Evolutionary conservation across 2,888 invertebrate species (phyloP).

Genomic region (Villa cingulata): DNA sequence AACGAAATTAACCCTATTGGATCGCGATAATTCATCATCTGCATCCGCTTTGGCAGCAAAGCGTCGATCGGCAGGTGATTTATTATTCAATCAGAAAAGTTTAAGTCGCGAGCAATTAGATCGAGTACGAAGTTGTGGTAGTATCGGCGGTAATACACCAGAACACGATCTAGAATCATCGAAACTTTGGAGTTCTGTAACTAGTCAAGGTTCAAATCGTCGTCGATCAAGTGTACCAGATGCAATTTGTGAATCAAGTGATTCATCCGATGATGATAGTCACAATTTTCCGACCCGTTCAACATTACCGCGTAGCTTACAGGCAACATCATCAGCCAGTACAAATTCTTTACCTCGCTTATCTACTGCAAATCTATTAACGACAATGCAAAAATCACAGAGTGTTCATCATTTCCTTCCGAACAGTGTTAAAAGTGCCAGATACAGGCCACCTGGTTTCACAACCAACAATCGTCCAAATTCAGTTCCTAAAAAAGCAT

Average conservation of each 20-base stretch:
- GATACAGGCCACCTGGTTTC: constrained; percentile 75
- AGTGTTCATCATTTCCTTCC: constrained; percentile 46
- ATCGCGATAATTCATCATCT: constrained; percentile 49
- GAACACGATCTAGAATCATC: constrained; percentile 29
- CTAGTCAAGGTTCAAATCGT: constrained; percentile 25
- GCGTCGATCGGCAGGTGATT: constrained; percentile 69
- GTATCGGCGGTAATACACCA: constrained; percentile 54
- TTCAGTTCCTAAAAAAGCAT: constrained; percentile 53
- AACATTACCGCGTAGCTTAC: constrained; percentile 50
- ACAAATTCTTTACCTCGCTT: constrained; percentile 69
- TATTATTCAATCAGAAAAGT: constrained; percentile 65
- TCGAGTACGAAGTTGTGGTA: constrained; percentile 65
- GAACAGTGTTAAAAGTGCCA: constrained; percentile 66
- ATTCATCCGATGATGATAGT: constrained; percentile 39
- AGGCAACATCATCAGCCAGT: constrained; percentile 40
- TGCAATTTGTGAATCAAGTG: constrained; percentile 36
- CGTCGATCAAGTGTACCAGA: constrained; percentile 47
- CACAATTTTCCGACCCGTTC: constrained; percentile 39
- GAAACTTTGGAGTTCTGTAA: constrained; percentile 31
- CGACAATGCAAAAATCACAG: constrained; percentile 46
- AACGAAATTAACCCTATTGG: constrained; percentile 54
- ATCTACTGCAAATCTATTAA: constrained; percentile 40
- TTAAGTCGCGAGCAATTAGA: constrained; percentile 63
- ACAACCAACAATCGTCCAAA: constrained; percentile 37
- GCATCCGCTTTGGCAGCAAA: constrained; percentile 58